Base-by-base conservation (phyloP, 1,140 invertebrate genomes). In the Centruroides vittatus region DNA sequence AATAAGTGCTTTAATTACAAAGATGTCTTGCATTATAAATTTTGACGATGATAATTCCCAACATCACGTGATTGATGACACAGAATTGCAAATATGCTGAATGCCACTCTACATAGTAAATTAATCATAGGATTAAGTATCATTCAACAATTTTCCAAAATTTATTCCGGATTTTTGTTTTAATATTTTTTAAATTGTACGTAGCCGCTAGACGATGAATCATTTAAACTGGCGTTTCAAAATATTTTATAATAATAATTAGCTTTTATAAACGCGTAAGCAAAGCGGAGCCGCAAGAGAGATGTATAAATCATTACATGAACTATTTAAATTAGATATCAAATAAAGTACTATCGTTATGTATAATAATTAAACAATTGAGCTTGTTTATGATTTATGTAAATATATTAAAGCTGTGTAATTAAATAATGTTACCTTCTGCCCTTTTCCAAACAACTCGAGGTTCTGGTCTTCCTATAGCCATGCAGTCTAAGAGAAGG, bases 381-480 rank as follows among this genome's bases (percentile, higher is more conserved):
- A 51, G 12, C 50, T 13, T 6, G 12, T 51, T 51, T 51, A 51
- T 13, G 8, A 5, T n/a, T n/a, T 51, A 51, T 8, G 9, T 51
- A 13, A 51, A 13, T 51, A 11, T 13, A 51, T 41, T 41, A 41
- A 41, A 41, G 41, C 41, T 8, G 41, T 41, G 41, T 41, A 41
- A 41, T 41, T 41, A 41, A 41, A 41, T 41, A 41, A 41, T 3
- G 41, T 41, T 41, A 65, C 63, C 63, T 23, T 57, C 49, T 5
- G 53, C 57, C 60, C 72, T 68, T 59, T 69, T 71, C 76, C 76
- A 77, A 9, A 67, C 66, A 4, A 76, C 66, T 13, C 62, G 59
- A 4, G 74, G 75, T 34, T 61, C 46, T 1, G 75, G 75, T 50
- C 70, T 66, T 50, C 76, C 76, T 3, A 74, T 71, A 35, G 73